Conservation (phyloP, 1,140 invertebrate genomes). For the Drosophila nigrodunni region DNA sequence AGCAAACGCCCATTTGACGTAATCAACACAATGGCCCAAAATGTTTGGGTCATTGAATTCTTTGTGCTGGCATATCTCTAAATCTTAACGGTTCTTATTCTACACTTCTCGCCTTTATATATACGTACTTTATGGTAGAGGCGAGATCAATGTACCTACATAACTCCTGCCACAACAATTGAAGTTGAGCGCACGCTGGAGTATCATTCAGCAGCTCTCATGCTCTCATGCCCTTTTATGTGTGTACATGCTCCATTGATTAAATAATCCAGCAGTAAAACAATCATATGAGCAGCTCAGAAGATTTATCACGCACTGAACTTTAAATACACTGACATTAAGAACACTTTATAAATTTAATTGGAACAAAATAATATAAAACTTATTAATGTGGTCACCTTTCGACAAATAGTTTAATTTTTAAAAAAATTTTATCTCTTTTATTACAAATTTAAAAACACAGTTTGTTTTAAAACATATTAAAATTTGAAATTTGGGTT, state of each 20-base stretch:
- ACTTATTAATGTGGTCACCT: too few species aligned
- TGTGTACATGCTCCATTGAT: conserved; percentile 62
- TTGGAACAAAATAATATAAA: background rate
- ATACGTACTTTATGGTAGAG: conserved; percentile 21
- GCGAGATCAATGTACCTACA: conserved; percentile 73
- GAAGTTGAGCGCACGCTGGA: conserved; percentile 62
- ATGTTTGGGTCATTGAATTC: conserved; percentile 80
- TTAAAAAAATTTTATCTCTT: too few species aligned
- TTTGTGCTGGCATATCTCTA: conserved; percentile 52
- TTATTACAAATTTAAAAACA: too few species aligned
- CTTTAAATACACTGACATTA: conserved; percentile 1
- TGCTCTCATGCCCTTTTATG: conserved; percentile 64
- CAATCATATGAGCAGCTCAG: background rate
- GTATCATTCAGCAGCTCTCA: conserved; percentile 52
- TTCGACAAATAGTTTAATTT: too few species aligned
- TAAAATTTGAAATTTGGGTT: too few species aligned
- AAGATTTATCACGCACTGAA: background rate
- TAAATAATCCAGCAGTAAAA: conserved; percentile 63
- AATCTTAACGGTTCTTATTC: conserved; percentile 68
- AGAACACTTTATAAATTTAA: background rate
- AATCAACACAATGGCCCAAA: conserved; percentile 76
- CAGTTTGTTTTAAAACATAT: background rate
- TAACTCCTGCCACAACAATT: conserved; percentile 4
- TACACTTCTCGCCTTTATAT: conserved; percentile 2
- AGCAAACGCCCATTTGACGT: conserved; percentile 68